Percentiles rank a stretch among this genome's conserved stretches.
phyloP scores from a whole-genome alignment of 2,888 invertebrate species.

The Vesta saturnalis region DNA sequence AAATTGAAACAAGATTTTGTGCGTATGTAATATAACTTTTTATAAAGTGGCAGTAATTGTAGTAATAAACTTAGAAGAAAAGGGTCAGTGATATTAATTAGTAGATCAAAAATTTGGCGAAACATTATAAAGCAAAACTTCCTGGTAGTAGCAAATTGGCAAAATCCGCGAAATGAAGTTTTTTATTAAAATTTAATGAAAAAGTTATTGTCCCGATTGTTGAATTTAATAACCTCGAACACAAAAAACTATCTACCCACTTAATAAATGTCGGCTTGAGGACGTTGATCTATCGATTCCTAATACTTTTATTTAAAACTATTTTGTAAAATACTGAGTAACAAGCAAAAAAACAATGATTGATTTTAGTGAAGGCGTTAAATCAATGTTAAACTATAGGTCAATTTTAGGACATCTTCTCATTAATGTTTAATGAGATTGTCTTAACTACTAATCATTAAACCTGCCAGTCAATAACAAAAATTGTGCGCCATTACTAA shows the following conservation, averaged over 20 bases:
- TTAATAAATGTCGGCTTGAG: not conserved
- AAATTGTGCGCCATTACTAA: not conserved
- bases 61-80: no score
- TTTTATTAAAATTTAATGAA: no score
- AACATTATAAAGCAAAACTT: no score
- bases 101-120: no score
- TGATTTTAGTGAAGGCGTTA: slow-evolving; percentile 18
- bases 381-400: slow-evolving; percentile 22
- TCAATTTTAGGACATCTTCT: slow-evolving; percentile 17
- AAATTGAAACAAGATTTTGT: no score
- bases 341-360: slow-evolving; percentile 7
- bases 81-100: no score
- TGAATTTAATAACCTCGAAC: not conserved
- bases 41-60: no score
- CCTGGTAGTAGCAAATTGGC: no score
- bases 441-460: not conserved
- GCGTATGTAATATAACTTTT: no score
- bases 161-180: no score
- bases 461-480: not conserved
- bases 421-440: slow-evolving; percentile 18
- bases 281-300: slow-evolving; percentile 31
- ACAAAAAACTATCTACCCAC: not conserved
- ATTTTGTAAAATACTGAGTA: no score
- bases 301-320: no score
- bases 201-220: not conserved